These are phyloP conservation scores for Ispidina lecontei DNA, from an alignment of 2,797 vertebrate species.

Conservation along the genomic window DNA sequence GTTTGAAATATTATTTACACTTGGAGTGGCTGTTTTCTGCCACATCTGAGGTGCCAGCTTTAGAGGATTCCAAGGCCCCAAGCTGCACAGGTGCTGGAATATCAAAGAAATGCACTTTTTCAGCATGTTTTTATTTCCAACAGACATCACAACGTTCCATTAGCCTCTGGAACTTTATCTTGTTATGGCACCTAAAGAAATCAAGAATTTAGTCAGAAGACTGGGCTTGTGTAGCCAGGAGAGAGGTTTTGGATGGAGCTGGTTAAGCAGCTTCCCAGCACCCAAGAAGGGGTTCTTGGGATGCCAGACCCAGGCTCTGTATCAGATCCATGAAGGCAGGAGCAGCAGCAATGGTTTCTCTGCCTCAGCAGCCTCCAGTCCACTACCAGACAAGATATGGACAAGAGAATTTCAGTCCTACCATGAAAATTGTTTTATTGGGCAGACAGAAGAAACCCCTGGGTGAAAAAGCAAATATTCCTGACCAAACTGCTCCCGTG, in stretches of 20 bases:
- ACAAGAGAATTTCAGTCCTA: not conserved
- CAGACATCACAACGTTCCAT: not conserved
- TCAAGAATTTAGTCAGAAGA: not conserved
- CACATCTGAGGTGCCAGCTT: not conserved
- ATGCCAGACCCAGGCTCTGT: not conserved
- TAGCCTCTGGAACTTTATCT: not conserved
- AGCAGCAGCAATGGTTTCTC: not conserved
- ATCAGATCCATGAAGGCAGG: not conserved
- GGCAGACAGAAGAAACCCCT: slow-evolving; percentile 38
- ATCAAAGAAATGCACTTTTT: not conserved
- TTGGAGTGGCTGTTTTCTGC: not conserved
- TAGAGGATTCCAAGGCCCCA: not conserved
- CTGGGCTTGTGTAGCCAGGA: not conserved
- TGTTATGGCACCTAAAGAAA: not conserved
- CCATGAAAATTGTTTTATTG: slow-evolving; percentile 38
- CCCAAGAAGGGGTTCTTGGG: not conserved
- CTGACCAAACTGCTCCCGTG: slow-evolving; percentile 33
- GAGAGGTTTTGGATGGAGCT: not conserved
- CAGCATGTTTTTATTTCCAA: not conserved
- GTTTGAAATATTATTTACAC: not conserved
- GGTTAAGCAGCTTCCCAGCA: not conserved
- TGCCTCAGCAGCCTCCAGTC: not conserved
- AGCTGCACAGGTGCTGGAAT: not conserved
- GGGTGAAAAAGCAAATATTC: slow-evolving; percentile 52
- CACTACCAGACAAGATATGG: not conserved